phyloP scores from a whole-genome alignment of 1,140 invertebrate genomes.

The Batillaria attramentaria region DNA sequence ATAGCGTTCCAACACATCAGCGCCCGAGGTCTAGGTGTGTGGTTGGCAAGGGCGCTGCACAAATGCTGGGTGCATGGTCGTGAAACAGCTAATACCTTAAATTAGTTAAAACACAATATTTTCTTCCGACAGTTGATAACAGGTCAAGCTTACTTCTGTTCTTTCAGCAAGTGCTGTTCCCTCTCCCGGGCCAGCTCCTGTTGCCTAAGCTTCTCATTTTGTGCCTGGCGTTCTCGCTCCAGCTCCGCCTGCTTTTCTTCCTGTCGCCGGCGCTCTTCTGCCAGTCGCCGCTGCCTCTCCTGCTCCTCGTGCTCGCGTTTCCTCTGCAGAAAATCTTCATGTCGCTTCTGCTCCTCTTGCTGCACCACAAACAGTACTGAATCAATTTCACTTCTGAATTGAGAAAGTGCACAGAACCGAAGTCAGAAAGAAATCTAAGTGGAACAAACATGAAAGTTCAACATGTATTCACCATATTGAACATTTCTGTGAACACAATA shows the following conservation, averaged over 20 bases:
- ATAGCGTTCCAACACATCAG: too few species aligned
- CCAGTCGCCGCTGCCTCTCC: constrained; percentile 46
- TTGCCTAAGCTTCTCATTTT: constrained; percentile 36
- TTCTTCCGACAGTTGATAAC: too few species aligned
- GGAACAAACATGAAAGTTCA: too few species aligned
- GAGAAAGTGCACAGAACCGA: constrained; percentile 4
- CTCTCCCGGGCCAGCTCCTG: constrained; percentile 48
- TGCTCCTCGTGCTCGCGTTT: constrained; percentile 53
- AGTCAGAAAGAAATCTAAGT: too few species aligned
- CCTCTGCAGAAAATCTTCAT: constrained; percentile 45
- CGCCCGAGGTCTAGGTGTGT: too few species aligned
- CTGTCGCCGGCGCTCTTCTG: constrained; percentile 46
- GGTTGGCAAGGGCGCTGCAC: too few species aligned
- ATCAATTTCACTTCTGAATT: background rate
- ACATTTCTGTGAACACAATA: too few species aligned
- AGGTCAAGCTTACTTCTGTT: constrained; percentile 39
- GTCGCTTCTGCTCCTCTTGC: constrained; percentile 54
- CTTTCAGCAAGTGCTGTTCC: constrained; percentile 42
- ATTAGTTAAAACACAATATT: too few species aligned
- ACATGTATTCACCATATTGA: too few species aligned
- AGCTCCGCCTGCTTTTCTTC: constrained; percentile 44
- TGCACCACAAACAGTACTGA: constrained; percentile 26
- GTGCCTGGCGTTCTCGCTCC: constrained; percentile 46
- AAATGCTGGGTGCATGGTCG: too few species aligned
- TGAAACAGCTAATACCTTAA: too few species aligned